Evolutionary conservation across 37 sponge, comb jelly and placozoan species (phyloP).

Genomic region (Cliona cf. orientalis): DNA sequence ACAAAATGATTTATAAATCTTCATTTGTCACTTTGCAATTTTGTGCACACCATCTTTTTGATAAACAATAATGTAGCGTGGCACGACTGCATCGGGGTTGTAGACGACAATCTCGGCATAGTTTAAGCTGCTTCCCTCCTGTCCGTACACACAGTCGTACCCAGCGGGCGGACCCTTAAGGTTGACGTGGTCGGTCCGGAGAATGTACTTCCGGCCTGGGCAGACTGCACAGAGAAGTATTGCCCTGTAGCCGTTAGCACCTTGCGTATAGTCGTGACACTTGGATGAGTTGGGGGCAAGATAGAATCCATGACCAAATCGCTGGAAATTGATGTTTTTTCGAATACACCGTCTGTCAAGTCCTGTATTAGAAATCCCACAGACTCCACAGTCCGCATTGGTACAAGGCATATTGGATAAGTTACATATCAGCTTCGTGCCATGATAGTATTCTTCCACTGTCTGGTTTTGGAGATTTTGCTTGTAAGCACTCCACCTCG

Average conservation of each 20-base stretch:
- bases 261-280: slow-evolving; percentile 86
- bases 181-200: slow-evolving; percentile 36
- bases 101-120: slow-evolving; percentile 77
- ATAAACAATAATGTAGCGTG: slow-evolving; percentile 72
- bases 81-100: slow-evolving; percentile 52
- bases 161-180: slow-evolving; percentile 63
- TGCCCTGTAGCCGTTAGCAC: slow-evolving; percentile 50
- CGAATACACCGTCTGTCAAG: slow-evolving; percentile 47
- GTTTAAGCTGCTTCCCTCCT: slow-evolving; percentile 58
- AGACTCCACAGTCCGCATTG: slow-evolving; percentile 64
- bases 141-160: slow-evolving; percentile 67
- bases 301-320: slow-evolving; percentile 84
- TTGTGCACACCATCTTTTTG: slow-evolving; percentile 53
- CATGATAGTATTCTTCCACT: slow-evolving; percentile 72
- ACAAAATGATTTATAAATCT: background rate
- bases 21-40: slow-evolving; percentile 27
- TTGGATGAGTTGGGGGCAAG: slow-evolving; percentile 83
- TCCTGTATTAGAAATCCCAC: slow-evolving; percentile 66
- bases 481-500: slow-evolving; percentile 28
- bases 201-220: slow-evolving; percentile 57
- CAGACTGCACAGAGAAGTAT: slow-evolving; percentile 74
- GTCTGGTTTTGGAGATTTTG: background rate
- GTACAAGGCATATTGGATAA: slow-evolving; percentile 46
- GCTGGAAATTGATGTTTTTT: slow-evolving; percentile 55
- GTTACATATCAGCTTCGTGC: slow-evolving; percentile 76